These are phyloP conservation scores for Cossypha niveicapilla DNA, from an alignment of 2,797 vertebrate genomes.

Conservation along the genomic window DNA sequence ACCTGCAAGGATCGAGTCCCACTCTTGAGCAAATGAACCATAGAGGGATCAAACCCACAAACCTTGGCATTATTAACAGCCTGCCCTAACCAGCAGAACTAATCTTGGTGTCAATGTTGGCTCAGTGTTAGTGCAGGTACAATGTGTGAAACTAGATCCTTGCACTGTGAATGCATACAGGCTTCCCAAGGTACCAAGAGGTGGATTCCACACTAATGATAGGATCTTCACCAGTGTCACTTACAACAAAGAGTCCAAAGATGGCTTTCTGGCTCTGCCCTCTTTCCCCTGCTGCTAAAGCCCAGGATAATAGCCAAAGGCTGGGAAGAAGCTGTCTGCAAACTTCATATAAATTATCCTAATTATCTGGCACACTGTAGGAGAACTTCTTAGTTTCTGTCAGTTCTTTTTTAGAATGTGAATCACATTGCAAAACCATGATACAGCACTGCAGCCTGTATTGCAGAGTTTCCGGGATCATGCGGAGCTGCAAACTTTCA, in stretches of 20 bases:
- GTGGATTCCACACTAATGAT: not conserved
- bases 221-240: not conserved
- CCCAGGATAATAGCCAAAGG: not conserved
- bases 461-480: slow-evolving; percentile 52
- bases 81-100: not conserved
- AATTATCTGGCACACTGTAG: not conserved
- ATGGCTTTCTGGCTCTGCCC: not conserved
- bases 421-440: slow-evolving; percentile 41
- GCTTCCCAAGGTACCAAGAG: not conserved
- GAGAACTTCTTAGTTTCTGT: slow-evolving; percentile 4
- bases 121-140: not conserved
- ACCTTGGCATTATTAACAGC: not conserved
- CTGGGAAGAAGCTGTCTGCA: not conserved
- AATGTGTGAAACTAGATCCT: not conserved
- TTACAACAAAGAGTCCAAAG: not conserved
- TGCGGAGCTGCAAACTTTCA: slow-evolving; percentile 49
- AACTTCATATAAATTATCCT: not conserved
- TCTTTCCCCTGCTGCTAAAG: not conserved
- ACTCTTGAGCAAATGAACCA: accelerated
- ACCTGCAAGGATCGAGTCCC: not conserved
- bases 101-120: not conserved
- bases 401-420: slow-evolving; percentile 12
- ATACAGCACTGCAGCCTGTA: not conserved
- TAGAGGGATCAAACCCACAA: not conserved
- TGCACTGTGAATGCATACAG: not conserved